Percentiles rank a stretch among this genome's conserved stretches.
phyloP scores from a whole-genome alignment of 1,140 invertebrate species.

The Periplaneta americana region DNA sequence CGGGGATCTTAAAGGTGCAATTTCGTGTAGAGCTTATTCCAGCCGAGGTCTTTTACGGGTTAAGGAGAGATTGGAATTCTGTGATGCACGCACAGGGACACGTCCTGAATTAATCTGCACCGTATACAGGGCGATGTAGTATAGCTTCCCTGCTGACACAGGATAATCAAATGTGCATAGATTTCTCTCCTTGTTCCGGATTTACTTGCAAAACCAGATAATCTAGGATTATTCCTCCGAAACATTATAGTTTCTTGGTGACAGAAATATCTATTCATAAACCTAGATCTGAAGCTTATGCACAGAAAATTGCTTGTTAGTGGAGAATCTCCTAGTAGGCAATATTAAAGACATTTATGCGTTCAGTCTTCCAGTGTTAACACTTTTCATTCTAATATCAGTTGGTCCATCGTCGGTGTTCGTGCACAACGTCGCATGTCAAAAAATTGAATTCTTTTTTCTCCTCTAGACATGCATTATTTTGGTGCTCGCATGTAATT shows the following conservation, averaged over 20 bases:
- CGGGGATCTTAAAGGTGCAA: not conserved
- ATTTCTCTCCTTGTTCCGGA: not conserved
- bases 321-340: too few relatives aligned
- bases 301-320: not conserved
- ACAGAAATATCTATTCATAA: not conserved
- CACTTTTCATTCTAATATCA: too few relatives aligned
- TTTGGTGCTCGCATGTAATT: too few relatives aligned
- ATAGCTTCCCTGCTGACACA: not conserved
- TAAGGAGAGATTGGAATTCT: not conserved
- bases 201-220: not conserved
- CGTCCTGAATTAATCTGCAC: not conserved
- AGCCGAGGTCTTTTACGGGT: not conserved
- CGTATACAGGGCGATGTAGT: not conserved
- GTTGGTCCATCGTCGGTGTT: too few relatives aligned
- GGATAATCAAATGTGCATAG: not conserved
- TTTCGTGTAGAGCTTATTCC: not conserved
- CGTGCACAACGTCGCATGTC: too few relatives aligned
- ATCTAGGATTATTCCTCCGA: not conserved
- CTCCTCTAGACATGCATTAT: too few relatives aligned
- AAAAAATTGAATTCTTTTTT: too few relatives aligned
- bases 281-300: not conserved
- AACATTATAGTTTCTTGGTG: not conserved
- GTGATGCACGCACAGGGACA: not conserved
- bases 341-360: too few relatives aligned
- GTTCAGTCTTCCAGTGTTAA: too few relatives aligned